Evolutionary conservation across 37 sponge, comb jelly and placozoan species (phyloP).

Genomic region (Chondrosia reniformis): DNA sequence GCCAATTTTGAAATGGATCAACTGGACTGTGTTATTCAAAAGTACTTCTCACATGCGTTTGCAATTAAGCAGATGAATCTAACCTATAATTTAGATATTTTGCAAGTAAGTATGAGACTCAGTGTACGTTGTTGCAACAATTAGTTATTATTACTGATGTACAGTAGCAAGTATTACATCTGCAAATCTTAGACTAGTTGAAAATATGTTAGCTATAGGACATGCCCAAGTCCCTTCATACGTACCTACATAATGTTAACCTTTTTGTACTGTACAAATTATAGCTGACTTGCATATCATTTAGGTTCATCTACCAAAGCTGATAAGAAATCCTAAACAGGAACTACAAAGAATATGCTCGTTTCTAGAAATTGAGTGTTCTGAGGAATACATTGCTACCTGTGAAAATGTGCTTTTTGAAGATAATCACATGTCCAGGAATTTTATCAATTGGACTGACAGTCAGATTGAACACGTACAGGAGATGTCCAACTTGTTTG

Average conservation of each 20-base stretch:
- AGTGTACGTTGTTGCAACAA: no score
- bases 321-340: not conserved
- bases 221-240: not conserved
- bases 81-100: no score
- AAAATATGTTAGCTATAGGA: not conserved
- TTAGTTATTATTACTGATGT: not conserved
- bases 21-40: no score
- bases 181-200: not conserved
- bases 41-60: no score
- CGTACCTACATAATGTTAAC: not conserved
- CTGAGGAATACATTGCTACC: not conserved
- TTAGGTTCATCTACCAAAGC: not conserved
- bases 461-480: not conserved
- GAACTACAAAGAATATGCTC: not conserved
- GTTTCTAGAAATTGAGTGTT: not conserved
- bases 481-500: not conserved
- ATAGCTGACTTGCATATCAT: not conserved
- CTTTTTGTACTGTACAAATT: not conserved
- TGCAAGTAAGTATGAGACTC: no score
- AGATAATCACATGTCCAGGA: not conserved
- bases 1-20: no score
- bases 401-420: not conserved
- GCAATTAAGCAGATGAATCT: no score
- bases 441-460: not conserved
- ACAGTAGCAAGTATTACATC: not conserved